Conservation (phyloP, 2,113 vertebrate genomes). For the Atractosteus spatula region DNA sequence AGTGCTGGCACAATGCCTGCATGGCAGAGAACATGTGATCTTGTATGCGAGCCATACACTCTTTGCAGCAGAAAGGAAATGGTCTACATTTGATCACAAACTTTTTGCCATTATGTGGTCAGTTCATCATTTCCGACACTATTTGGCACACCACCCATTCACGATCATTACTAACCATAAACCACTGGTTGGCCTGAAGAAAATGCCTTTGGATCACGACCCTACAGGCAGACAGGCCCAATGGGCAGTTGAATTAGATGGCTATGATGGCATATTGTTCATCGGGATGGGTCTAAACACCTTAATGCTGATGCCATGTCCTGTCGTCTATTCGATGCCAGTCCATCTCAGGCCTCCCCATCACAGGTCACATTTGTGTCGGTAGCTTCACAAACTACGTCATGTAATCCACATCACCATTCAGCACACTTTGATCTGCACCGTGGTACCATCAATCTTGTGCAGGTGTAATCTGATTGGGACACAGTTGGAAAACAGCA, state of each 20-base stretch:
- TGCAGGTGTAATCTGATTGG: no score
- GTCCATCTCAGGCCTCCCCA: no score
- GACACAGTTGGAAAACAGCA: no score
- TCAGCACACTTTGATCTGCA: no score
- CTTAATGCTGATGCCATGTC: conserved; percentile 18
- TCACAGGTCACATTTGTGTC: no score
- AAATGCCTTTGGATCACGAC: conserved; percentile 19
- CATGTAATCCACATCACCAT: no score
- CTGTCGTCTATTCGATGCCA: background rate
- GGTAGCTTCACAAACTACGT: no score
- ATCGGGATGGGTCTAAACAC: conserved; percentile 22
- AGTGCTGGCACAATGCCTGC: background rate
- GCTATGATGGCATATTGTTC: conserved; percentile 22
- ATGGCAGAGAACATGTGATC: background rate
- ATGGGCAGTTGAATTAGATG: conserved; percentile 19
- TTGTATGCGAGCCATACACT: background rate
- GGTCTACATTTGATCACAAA: background rate
- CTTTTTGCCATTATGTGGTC: background rate
- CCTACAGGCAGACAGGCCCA: conserved; percentile 4
- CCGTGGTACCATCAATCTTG: no score
- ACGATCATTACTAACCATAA: conserved; percentile 19
- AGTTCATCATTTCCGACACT: background rate
- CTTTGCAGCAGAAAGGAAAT: background rate
- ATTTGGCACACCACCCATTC: conserved; percentile 1
- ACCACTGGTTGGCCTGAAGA: conserved; percentile 4